Percentiles rank a stretch among this genome's conserved stretches.
Evolutionary conservation across 2,888 invertebrate species (phyloP).

Genomic region (Elysia crispata): DNA sequence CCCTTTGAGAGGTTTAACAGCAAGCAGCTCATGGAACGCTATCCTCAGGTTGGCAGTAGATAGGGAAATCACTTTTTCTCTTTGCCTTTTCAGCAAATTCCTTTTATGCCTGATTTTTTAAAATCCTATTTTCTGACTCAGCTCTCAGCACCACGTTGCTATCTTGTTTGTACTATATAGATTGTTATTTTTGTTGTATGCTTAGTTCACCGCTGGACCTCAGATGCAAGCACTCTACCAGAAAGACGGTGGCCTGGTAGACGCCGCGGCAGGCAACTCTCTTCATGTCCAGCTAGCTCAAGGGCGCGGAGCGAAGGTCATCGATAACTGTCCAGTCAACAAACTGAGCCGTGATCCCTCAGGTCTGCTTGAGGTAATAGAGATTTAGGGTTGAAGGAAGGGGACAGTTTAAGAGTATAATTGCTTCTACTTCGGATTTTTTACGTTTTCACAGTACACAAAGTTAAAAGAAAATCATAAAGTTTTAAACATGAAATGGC

Average conservation of each 20-base stretch:
- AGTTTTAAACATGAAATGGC: too few relatives aligned
- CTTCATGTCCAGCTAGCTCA: constrained; percentile 73
- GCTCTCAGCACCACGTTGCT: too few relatives aligned
- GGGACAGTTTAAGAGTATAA: too few relatives aligned
- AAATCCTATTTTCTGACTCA: too few relatives aligned
- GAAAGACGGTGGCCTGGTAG: constrained; percentile 73
- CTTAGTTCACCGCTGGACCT: constrained; percentile 65
- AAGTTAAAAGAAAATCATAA: too few relatives aligned
- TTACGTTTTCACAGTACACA: too few relatives aligned
- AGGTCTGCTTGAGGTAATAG: constrained; percentile 50
- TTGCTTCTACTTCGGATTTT: too few relatives aligned
- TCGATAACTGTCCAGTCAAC: constrained; percentile 70
- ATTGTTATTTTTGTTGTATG: too few relatives aligned
- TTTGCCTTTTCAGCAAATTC: too few relatives aligned
- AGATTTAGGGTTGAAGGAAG: neutral
- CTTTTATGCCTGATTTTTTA: too few relatives aligned
- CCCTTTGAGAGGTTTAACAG: constrained; percentile 63
- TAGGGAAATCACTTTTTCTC: too few relatives aligned
- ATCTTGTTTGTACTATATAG: too few relatives aligned
- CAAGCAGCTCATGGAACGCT: constrained; percentile 57
- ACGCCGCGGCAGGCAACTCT: constrained; percentile 73
- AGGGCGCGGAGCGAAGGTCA: constrained; percentile 69
- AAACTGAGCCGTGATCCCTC: constrained; percentile 57
- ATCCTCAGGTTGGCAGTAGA: constrained; percentile 61
- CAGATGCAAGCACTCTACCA: constrained; percentile 66